Conservation (phyloP, 1,140 invertebrate genomes). For the Arctopsyche grandis region DNA sequence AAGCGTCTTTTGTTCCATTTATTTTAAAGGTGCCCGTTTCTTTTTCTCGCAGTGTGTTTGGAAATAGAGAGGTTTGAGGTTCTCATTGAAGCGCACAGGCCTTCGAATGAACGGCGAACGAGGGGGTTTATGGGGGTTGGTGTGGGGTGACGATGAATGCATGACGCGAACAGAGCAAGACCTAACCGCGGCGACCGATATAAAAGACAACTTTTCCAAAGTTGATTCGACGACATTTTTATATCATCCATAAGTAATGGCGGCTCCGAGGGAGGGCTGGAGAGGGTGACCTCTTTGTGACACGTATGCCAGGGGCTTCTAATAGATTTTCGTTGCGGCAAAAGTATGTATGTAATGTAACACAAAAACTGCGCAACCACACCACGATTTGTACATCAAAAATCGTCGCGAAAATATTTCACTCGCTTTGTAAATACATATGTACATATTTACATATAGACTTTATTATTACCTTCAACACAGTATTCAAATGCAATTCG, state of each 20-base stretch:
- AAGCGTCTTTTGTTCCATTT: too few relatives aligned
- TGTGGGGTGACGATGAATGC: slow-evolving; percentile 43
- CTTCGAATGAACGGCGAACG: not conserved
- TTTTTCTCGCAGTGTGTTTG: too few relatives aligned
- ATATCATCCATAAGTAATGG: slow-evolving; percentile 49
- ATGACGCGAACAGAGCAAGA: slow-evolving; percentile 47
- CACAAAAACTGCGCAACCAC: too few relatives aligned
- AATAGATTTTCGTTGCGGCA: slow-evolving; percentile 14
- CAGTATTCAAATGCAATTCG: too few relatives aligned
- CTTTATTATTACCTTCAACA: too few relatives aligned
- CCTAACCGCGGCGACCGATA: slow-evolving; percentile 47
- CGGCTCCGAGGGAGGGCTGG: slow-evolving; percentile 7
- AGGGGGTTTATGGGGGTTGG: not conserved
- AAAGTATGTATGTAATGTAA: too few relatives aligned
- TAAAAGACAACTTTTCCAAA: slow-evolving; percentile 54
- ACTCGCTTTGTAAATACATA: too few relatives aligned
- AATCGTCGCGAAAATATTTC: too few relatives aligned
- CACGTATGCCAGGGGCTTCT: slow-evolving; percentile 47
- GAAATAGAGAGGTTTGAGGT: too few relatives aligned
- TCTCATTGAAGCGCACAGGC: not conserved
- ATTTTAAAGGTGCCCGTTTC: too few relatives aligned
- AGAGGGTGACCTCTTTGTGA: slow-evolving; percentile 34
- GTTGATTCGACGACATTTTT: slow-evolving; percentile 53
- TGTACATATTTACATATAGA: too few relatives aligned
- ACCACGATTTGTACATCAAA: too few relatives aligned